Evolutionary conservation across 2,113 vertebrate genomes (phyloP).

Genomic region (Varanus komodoensis): DNA sequence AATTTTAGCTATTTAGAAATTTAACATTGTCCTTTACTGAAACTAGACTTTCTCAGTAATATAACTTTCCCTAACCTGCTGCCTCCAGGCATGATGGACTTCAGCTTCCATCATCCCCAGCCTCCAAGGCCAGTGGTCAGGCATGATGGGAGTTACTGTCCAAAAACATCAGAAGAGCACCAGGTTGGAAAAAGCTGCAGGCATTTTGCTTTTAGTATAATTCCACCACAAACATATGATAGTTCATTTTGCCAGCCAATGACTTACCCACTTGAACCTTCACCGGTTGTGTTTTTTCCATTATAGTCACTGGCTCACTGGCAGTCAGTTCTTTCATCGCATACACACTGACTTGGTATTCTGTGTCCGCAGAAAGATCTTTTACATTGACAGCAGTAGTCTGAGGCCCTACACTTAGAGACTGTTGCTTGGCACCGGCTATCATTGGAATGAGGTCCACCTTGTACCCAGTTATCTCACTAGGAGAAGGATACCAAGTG

Average conservation of each 20-base stretch:
- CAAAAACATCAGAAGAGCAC: too few species aligned
- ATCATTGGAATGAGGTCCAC: conserved; percentile 90
- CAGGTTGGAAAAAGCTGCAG: too few species aligned
- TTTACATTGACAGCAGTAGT: conserved; percentile 84
- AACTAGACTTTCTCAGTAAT: background rate
- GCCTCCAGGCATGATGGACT: too few species aligned
- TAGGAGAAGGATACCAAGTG: conserved; percentile 86
- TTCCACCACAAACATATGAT: background rate
- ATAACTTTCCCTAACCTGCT: too few species aligned
- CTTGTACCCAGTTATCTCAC: conserved; percentile 89
- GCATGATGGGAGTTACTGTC: too few species aligned
- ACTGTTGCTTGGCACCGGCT: conserved; percentile 82
- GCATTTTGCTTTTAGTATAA: too few species aligned
- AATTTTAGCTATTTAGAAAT: too few species aligned
- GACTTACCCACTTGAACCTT: conserved; percentile 92
- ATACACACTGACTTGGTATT: conserved; percentile 90
- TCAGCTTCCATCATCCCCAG: too few species aligned
- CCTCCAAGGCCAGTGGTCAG: too few species aligned
- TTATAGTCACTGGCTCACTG: conserved; percentile 83
- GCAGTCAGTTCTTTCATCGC: conserved; percentile 88
- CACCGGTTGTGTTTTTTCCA: conserved; percentile 91
- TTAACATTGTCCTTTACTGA: too few species aligned
- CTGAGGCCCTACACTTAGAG: conserved; percentile 83
- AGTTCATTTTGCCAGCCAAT: conserved; percentile 3
- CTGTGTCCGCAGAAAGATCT: conserved; percentile 89